phyloP scores from a whole-genome alignment of 2,113 vertebrate genomes.

The Mandrillus leucophaeus region DNA sequence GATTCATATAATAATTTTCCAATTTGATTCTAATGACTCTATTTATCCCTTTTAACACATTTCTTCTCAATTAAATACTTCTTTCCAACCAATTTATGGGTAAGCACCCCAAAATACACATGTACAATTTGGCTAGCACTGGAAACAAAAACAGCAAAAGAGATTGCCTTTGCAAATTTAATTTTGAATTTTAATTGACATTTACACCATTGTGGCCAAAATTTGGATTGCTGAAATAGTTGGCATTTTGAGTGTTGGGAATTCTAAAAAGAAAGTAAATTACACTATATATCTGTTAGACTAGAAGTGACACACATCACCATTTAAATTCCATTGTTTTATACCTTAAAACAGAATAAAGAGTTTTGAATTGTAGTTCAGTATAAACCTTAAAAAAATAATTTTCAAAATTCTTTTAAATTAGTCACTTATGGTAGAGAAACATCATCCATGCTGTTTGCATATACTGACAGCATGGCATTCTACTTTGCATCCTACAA shows the following conservation, averaged over 20 bases:
- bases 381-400: not conserved
- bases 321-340: too few relatives aligned
- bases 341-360: not conserved
- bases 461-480: not conserved
- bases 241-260: not conserved
- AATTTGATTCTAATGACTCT: not conserved
- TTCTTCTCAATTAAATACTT: not conserved
- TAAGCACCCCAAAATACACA: not conserved
- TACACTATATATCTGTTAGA: not conserved
- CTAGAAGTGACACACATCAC: too few relatives aligned
- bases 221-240: constrained; percentile 7
- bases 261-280: not conserved
- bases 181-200: not conserved
- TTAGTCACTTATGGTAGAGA: not conserved
- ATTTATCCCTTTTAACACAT: not conserved
- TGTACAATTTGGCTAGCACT: not conserved
- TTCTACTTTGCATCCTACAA: not conserved
- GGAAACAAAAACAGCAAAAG: not conserved
- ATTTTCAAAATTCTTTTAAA: not conserved
- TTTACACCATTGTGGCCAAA: not conserved
- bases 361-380: not conserved
- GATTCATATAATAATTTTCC: not conserved
- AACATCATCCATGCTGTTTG: not conserved
- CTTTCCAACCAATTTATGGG: not conserved
- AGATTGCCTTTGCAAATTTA: not conserved